phyloP scores from a whole-genome alignment of 1,140 invertebrate species.

The Drosophila simulans region DNA sequence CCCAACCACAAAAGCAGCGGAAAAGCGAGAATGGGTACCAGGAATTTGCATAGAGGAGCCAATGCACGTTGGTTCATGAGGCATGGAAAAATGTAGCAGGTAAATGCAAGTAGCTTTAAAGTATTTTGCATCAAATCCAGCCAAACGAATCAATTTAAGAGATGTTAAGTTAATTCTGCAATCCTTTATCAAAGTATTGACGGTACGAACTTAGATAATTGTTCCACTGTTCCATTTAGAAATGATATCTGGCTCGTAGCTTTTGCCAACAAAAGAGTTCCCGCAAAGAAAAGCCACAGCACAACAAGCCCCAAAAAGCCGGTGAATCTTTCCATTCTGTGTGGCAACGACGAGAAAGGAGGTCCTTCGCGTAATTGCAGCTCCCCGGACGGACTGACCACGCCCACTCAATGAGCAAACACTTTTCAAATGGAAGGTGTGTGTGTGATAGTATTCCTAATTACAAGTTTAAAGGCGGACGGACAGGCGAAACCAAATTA shows the following conservation, averaged over 20 bases:
- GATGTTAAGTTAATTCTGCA: not conserved
- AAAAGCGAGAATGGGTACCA: conserved; percentile 30
- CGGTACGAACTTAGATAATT: no score
- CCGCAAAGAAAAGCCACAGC: conserved; percentile 37
- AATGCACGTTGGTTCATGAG: conserved; percentile 12
- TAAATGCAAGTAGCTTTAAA: not conserved
- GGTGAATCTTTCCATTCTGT: conserved; percentile 19
- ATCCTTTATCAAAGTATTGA: not conserved
- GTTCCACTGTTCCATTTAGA: conserved; percentile 16
- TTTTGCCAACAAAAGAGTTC: conserved; percentile 33
- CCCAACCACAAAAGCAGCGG: conserved; percentile 32
- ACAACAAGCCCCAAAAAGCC: conserved; percentile 24
- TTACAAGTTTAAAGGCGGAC: conserved; percentile 59
- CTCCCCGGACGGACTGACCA: conserved; percentile 33
- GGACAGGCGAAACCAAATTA: conserved; percentile 39
- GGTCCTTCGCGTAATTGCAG: conserved; percentile 56
- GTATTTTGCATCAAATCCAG: not conserved
- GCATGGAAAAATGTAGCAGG: not conserved
- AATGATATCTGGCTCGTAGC: conserved; percentile 6
- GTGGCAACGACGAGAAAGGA: conserved; percentile 18
- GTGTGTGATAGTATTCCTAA: conserved; percentile 43
- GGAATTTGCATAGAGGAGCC: conserved; percentile 41
- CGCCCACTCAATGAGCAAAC: conserved; percentile 67
- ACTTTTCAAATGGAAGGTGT: conserved; percentile 44
- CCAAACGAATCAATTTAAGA: no score